Percentiles rank a stretch among this genome's conserved stretches.
Conservation (phyloP, 1,140 invertebrate species). For the Nasonia vitripennis region DNA sequence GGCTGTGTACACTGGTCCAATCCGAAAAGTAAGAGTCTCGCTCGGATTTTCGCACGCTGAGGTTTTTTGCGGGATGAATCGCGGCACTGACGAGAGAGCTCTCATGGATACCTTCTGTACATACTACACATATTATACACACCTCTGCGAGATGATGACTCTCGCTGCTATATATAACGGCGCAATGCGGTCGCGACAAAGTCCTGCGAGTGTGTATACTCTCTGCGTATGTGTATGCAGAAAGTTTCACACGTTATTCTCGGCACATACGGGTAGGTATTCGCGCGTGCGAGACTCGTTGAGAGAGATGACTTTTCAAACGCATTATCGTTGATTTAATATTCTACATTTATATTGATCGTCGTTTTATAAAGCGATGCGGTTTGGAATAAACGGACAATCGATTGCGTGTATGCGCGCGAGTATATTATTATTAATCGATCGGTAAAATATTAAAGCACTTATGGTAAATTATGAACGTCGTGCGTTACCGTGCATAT, state of each 20-base stretch:
- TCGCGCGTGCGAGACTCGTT: no score
- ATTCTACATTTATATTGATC: no score
- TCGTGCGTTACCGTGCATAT: background rate
- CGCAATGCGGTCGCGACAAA: background rate
- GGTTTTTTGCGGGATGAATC: background rate
- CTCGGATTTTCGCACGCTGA: background rate
- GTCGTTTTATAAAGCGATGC: no score
- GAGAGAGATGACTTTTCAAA: no score
- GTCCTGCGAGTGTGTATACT: no score
- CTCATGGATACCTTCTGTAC: no score
- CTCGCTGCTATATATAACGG: background rate
- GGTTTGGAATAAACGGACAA: background rate
- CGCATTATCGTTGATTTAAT: no score
- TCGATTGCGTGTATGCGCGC: background rate
- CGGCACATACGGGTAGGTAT: no score
- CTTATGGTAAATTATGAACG: background rate
- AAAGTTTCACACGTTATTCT: no score
- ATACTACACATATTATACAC: no score
- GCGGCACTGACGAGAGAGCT: no score
- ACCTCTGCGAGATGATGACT: background rate
- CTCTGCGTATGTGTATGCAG: no score
- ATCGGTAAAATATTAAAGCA: constrained; percentile 24
- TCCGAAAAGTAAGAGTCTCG: background rate
- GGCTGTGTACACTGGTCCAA: background rate
- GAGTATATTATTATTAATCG: background rate